phyloP scores from a whole-genome alignment of 2,113 vertebrate genomes.

The Todiramphus saurophagus region DNA sequence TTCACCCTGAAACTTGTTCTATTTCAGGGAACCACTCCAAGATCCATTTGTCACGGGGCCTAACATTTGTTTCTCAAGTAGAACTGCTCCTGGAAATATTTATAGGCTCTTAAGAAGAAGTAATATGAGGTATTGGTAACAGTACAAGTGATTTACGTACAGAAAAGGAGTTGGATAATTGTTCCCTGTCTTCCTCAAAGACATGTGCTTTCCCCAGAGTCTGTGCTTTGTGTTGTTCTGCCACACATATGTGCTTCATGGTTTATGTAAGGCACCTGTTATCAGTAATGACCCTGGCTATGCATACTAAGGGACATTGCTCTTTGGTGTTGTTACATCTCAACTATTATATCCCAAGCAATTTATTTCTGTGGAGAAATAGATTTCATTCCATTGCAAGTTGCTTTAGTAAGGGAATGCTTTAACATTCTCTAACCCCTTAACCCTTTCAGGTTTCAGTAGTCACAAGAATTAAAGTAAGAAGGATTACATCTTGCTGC shows the following conservation, averaged over 20 bases:
- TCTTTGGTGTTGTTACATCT: neutral
- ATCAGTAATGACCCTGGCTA: neutral
- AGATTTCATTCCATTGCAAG: neutral
- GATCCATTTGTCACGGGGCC: fast-evolving
- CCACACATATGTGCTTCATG: neutral
- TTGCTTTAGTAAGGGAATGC: neutral
- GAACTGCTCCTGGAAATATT: neutral
- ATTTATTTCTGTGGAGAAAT: neutral
- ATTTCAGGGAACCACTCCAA: neutral
- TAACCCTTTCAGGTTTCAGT: neutral
- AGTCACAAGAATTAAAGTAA: neutral
- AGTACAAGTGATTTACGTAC: neutral
- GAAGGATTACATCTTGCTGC: neutral
- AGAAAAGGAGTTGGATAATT: neutral
- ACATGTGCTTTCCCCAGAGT: neutral
- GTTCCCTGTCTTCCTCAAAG: neutral
- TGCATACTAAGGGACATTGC: neutral
- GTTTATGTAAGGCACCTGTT: neutral
- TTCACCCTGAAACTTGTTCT: neutral
- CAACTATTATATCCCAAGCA: neutral
- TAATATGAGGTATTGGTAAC: neutral
- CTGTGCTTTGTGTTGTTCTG: neutral
- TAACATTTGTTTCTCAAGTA: neutral
- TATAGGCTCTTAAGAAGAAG: neutral
- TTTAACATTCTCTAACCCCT: neutral